These are phyloP conservation scores for Pyrrhia umbra DNA, from an alignment of 2,888 invertebrate genomes.

Conservation along the genomic window DNA sequence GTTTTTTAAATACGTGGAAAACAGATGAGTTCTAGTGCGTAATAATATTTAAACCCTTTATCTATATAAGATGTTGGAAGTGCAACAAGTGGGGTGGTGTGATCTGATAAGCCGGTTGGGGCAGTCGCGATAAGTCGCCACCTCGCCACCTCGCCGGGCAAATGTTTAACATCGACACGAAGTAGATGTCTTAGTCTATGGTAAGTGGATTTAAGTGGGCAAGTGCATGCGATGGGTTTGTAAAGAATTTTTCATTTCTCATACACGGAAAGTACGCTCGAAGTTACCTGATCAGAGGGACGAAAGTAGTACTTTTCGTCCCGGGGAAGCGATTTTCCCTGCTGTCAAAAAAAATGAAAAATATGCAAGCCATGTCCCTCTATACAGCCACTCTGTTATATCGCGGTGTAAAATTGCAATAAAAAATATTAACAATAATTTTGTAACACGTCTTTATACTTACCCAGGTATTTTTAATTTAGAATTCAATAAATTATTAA, in stretches of 20 bases:
- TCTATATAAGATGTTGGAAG: slow-evolving; percentile 15
- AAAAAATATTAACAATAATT: too few relatives aligned
- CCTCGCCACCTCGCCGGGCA: slow-evolving; percentile 14
- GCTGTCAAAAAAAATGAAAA: too few relatives aligned
- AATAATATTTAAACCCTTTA: slow-evolving; percentile 10
- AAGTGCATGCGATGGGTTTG: slow-evolving; percentile 10
- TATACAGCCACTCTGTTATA: too few relatives aligned
- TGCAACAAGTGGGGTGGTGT: slow-evolving; percentile 66
- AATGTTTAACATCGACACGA: slow-evolving; percentile 29
- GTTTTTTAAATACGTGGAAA: background rate
- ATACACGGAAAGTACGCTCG: too few relatives aligned
- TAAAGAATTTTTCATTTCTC: slow-evolving; percentile 17
- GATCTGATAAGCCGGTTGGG: slow-evolving; percentile 64
- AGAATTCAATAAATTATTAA: too few relatives aligned
- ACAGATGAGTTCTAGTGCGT: background rate
- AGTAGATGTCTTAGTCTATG: slow-evolving; percentile 14
- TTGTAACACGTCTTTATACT: too few relatives aligned
- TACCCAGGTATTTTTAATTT: too few relatives aligned
- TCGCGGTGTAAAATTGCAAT: too few relatives aligned
- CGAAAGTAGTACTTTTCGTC: too few relatives aligned
- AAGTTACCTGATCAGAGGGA: too few relatives aligned
- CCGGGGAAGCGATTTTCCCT: too few relatives aligned
- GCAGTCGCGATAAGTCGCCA: slow-evolving; percentile 50
- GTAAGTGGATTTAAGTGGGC: slow-evolving; percentile 16
- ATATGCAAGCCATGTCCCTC: too few relatives aligned